Conservation (phyloP, 2,797 vertebrate genomes). For the Remorina albescens region DNA sequence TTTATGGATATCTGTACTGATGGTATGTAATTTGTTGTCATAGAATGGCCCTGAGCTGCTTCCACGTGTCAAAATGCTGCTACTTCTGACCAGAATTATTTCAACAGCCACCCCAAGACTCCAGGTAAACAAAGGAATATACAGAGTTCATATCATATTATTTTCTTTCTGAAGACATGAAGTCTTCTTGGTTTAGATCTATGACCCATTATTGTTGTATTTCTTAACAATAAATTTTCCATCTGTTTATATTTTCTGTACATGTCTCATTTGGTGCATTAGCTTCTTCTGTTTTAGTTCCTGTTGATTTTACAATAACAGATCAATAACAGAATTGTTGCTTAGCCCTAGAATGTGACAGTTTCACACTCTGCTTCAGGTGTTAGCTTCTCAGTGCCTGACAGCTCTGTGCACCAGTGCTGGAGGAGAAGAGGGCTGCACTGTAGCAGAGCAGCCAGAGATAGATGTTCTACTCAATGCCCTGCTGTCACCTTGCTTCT, state of each 20-base stretch:
- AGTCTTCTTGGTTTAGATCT: too few species aligned
- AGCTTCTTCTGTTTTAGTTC: background rate
- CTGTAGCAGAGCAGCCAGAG: slow-evolving; percentile 94
- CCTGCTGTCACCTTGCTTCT: slow-evolving; percentile 92
- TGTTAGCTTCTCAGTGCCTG: slow-evolving; percentile 91
- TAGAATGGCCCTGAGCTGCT: slow-evolving; percentile 95
- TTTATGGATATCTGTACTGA: background rate
- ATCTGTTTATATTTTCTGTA: background rate
- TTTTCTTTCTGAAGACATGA: too few species aligned
- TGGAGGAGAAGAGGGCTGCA: slow-evolving; percentile 90
- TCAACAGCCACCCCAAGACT: slow-evolving; percentile 90
- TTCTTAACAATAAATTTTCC: background rate
- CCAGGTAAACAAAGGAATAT: slow-evolving; percentile 87
- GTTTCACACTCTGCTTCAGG: slow-evolving; percentile 78
- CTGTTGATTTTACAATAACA: too few species aligned
- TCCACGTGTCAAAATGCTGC: slow-evolving; percentile 93
- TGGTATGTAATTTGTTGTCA: slow-evolving; percentile 15
- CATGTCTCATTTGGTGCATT: background rate
- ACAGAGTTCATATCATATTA: too few species aligned
- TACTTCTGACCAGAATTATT: slow-evolving; percentile 91
- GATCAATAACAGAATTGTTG: background rate
- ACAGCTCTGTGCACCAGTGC: slow-evolving; percentile 91
- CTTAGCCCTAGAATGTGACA: background rate
- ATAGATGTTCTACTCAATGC: slow-evolving; percentile 92
- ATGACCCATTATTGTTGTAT: background rate